Percentiles rank a stretch among this genome's conserved stretches.
phyloP scores from a whole-genome alignment of 2,888 invertebrate species.

The Leptinotarsa juncta region DNA sequence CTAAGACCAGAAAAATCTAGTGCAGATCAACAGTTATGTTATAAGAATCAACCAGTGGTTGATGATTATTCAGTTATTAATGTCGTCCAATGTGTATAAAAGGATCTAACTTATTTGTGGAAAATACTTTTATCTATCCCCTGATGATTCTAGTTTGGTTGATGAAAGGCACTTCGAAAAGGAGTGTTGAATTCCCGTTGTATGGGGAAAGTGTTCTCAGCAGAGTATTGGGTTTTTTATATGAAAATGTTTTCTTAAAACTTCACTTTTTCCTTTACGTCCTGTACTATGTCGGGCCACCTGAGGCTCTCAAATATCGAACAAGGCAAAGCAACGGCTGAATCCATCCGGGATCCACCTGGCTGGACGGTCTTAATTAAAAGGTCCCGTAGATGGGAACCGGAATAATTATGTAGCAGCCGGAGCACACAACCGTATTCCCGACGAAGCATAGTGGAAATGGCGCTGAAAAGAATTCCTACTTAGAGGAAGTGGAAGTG shows the following conservation, averaged over 20 bases:
- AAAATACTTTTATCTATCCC: no score
- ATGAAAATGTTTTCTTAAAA: background rate
- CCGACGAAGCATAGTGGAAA: background rate
- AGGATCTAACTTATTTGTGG: no score
- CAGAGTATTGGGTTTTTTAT: no score
- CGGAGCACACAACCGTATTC: background rate
- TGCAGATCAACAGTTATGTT: no score
- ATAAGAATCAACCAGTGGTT: no score
- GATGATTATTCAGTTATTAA: no score
- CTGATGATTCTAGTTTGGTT: no score
- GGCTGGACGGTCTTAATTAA: slow-evolving; percentile 6
- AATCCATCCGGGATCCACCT: slow-evolving; percentile 7
- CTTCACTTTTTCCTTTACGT: background rate
- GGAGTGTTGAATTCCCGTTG: no score
- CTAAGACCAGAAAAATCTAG: no score
- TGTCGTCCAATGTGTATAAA: no score
- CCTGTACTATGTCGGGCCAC: background rate
- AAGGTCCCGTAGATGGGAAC: slow-evolving; percentile 10
- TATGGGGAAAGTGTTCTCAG: no score
- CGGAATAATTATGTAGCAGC: slow-evolving; percentile 13
- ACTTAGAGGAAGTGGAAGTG: background rate
- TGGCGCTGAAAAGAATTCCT: background rate
- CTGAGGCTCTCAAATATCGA: slow-evolving; percentile 14
- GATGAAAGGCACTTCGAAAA: no score
- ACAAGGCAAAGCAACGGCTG: background rate